Evolutionary conservation across 2,113 vertebrate species (phyloP).

Genomic region (Stegostoma tigrinum): DNA sequence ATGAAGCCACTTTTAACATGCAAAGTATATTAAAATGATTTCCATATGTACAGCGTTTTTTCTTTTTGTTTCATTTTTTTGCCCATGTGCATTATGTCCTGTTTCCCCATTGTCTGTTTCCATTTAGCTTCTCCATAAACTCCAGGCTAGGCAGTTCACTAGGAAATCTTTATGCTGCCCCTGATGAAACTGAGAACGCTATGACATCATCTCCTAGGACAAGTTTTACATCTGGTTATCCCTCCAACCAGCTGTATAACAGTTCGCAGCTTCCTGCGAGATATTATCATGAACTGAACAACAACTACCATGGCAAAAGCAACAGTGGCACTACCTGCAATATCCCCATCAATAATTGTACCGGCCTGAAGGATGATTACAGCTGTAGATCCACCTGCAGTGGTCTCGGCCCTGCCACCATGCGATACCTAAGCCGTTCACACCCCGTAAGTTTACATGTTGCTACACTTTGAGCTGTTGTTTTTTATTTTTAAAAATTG

Average conservation of each 20-base stretch:
- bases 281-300: constrained; percentile 76
- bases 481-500: neutral
- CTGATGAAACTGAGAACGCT: constrained; percentile 60
- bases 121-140: constrained; percentile 69
- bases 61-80: constrained; percentile 43
- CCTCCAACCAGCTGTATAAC: constrained; percentile 58
- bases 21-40: neutral
- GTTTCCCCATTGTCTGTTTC: constrained; percentile 48
- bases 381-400: constrained; percentile 54
- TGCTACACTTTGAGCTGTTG: constrained; percentile 17
- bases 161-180: constrained; percentile 70
- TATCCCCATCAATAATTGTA: constrained; percentile 45
- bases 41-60: neutral
- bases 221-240: constrained; percentile 53
- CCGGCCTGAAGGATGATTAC: constrained; percentile 54
- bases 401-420: constrained; percentile 63
- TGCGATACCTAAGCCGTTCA: constrained; percentile 76
- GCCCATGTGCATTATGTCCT: constrained; percentile 30
- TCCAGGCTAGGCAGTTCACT: constrained; percentile 87
- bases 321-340: constrained; percentile 49
- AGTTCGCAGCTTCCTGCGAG: constrained; percentile 52
- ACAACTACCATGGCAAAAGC: constrained; percentile 63
- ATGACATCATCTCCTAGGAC: constrained; percentile 54
- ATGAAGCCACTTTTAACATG: neutral
- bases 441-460: constrained; percentile 81